phyloP scores from a whole-genome alignment of 2,113 vertebrate genomes.

The Pelusios castaneus region DNA sequence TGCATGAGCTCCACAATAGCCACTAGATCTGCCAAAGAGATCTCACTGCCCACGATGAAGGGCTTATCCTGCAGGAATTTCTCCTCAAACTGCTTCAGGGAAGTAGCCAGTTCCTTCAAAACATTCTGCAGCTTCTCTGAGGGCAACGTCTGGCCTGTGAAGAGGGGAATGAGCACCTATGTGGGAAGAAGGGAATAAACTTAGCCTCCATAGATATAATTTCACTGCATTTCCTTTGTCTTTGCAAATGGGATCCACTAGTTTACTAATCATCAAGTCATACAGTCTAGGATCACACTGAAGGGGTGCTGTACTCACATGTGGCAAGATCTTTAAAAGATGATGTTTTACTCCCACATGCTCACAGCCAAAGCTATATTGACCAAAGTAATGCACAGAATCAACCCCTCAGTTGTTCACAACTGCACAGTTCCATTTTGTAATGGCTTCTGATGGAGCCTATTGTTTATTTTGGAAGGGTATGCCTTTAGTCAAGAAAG shows the following conservation, averaged over 20 bases:
- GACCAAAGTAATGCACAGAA: fast-evolving
- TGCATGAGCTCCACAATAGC: slow-evolving; percentile 92
- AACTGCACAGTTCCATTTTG: not conserved
- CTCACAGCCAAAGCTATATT: not conserved
- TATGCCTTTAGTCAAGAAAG: no score
- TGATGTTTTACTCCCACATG: not conserved
- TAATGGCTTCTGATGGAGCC: not conserved
- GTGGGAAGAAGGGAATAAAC: not conserved
- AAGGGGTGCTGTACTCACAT: not conserved
- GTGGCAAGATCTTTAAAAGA: not conserved
- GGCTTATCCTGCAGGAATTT: slow-evolving; percentile 87
- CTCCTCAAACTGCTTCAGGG: slow-evolving; percentile 82
- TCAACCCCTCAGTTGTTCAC: fast-evolving
- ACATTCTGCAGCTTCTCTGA: slow-evolving; percentile 82
- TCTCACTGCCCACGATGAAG: slow-evolving; percentile 82
- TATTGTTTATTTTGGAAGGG: not conserved
- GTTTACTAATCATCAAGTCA: not conserved
- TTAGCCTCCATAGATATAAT: not conserved
- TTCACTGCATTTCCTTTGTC: not conserved
- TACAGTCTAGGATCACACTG: not conserved
- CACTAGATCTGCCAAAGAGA: slow-evolving; percentile 91
- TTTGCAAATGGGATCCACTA: not conserved
- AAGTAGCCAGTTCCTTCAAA: slow-evolving; percentile 78
- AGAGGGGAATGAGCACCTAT: slow-evolving; percentile 81
- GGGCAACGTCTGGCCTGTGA: slow-evolving; percentile 77